Percentiles rank a stretch among this genome's conserved stretches.
Conservation (phyloP, 2,888 invertebrate genomes). For the Synanthedon vespiformis region DNA sequence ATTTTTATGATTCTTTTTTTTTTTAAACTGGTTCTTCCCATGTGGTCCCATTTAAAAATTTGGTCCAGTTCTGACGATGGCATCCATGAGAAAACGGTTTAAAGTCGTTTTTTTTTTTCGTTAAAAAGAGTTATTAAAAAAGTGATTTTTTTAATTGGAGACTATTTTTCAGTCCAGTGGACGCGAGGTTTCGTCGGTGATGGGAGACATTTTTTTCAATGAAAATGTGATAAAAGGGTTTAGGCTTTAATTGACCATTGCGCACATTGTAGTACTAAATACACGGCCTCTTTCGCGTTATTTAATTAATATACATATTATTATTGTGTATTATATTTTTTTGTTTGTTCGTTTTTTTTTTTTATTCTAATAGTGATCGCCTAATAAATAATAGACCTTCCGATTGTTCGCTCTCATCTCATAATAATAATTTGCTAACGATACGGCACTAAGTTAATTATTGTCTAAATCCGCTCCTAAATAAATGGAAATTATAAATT, state of each 20-base stretch:
- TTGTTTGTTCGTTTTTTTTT: conserved; percentile 2
- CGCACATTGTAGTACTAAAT: conserved; percentile 2
- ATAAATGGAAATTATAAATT: conserved; percentile 7
- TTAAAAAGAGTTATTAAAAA: too few species aligned
- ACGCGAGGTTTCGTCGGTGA: too few species aligned
- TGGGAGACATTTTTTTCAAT: conserved; percentile 37
- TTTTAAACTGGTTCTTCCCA: too few species aligned
- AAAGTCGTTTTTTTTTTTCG: too few species aligned
- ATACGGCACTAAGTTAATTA: conserved; percentile 50
- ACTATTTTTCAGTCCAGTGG: too few species aligned
- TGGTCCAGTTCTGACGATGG: too few species aligned
- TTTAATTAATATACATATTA: neutral
- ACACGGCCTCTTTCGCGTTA: conserved; percentile 19
- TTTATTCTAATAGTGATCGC: conserved; percentile 8
- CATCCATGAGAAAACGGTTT: too few species aligned
- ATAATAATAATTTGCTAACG: conserved; percentile 9
- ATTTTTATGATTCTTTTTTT: too few species aligned
- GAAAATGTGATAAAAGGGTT: conserved; percentile 53
- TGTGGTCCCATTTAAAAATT: too few species aligned
- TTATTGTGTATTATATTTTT: neutral
- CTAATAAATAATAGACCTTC: conserved; percentile 16
- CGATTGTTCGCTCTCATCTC: conserved; percentile 14
- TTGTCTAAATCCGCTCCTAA: conserved; percentile 62
- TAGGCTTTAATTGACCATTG: conserved; percentile 58
- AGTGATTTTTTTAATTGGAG: too few species aligned